phyloP scores from a whole-genome alignment of 2,113 vertebrate species.

The Caranx ignobilis region DNA sequence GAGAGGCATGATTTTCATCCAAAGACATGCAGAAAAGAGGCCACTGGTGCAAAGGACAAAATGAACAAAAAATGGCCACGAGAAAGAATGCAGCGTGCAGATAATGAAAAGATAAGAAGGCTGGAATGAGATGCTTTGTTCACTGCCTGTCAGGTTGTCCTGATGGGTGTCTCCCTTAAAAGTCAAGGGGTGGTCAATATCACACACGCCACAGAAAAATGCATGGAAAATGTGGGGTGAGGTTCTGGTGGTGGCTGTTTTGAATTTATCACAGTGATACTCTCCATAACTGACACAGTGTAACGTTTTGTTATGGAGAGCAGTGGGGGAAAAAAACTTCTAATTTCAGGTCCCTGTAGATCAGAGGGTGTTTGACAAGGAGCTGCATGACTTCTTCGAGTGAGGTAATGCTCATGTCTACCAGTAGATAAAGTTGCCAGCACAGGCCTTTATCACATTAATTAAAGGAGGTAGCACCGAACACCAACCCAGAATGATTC shows the following conservation, averaged over 20 bases:
- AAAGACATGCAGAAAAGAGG: slow-evolving; percentile 7
- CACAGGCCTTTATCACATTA: slow-evolving; percentile 36
- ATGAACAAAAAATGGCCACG: slow-evolving; percentile 27
- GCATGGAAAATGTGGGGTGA: slow-evolving; percentile 50
- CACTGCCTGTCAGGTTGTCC: slow-evolving; percentile 35
- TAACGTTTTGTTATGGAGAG: slow-evolving; percentile 11
- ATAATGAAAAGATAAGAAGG: slow-evolving; percentile 53
- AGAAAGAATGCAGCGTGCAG: slow-evolving; percentile 21
- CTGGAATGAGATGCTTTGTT: slow-evolving; percentile 50
- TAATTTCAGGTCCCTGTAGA: slow-evolving; percentile 35
- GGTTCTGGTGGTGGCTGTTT: slow-evolving; percentile 50
- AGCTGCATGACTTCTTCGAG: slow-evolving; percentile 28
- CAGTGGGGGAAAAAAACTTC: background rate
- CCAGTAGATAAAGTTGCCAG: slow-evolving; percentile 32
- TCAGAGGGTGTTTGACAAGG: slow-evolving; percentile 37
- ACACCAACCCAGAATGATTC: slow-evolving; percentile 46
- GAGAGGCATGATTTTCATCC: slow-evolving; percentile 39
- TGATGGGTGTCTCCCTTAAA: slow-evolving; percentile 64
- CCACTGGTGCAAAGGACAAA: slow-evolving; percentile 35
- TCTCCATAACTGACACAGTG: slow-evolving; percentile 34
- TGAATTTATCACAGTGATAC: slow-evolving; percentile 52
- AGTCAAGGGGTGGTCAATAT: slow-evolving; percentile 59
- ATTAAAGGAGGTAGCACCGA: slow-evolving; percentile 39
- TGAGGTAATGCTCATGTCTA: slow-evolving; percentile 51
- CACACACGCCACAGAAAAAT: slow-evolving; percentile 70